These are phyloP conservation scores for Mnemiopsis leidyi DNA, from an alignment of 37 sponge, comb jelly and placozoan genomes.

Conservation along the genomic window DNA sequence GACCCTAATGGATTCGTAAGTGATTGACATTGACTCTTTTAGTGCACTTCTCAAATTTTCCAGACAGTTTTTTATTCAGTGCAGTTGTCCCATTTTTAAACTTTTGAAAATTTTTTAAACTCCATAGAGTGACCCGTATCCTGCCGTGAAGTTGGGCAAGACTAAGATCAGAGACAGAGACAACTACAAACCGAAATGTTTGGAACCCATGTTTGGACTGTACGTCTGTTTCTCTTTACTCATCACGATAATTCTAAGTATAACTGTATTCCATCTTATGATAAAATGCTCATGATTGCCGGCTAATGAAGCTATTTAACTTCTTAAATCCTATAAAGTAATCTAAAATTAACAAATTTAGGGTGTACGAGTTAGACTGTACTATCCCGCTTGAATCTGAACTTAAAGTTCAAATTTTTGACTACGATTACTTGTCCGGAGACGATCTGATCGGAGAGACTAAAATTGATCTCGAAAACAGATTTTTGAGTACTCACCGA, in stretches of 20 bases:
- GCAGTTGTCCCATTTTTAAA: no score
- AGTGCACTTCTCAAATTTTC: no score
- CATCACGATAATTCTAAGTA: no score
- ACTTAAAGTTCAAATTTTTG: constrained; percentile 69
- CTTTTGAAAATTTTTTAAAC: neutral
- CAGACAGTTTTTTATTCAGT: no score
- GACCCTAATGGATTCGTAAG: constrained; percentile 64
- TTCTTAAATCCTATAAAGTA: neutral
- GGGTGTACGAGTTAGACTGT: constrained; percentile 68
- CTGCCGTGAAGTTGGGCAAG: constrained; percentile 66
- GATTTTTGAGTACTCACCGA: constrained; percentile 66
- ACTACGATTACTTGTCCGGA: constrained; percentile 67
- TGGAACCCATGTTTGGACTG: constrained; percentile 71
- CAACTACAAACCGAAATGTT: constrained; percentile 68
- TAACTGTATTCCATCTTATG: neutral
- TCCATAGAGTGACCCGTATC: constrained; percentile 71
- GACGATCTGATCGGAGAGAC: constrained; percentile 75
- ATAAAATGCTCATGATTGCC: neutral
- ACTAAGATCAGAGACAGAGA: constrained; percentile 66
- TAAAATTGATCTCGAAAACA: constrained; percentile 69
- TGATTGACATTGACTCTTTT: no score
- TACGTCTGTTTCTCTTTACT: neutral
- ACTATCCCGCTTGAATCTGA: constrained; percentile 64
- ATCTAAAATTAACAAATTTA: no score
- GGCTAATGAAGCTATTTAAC: no score